Base-by-base conservation (phyloP, 2,888 invertebrate species). In the Halocaridina rubra region DNA sequence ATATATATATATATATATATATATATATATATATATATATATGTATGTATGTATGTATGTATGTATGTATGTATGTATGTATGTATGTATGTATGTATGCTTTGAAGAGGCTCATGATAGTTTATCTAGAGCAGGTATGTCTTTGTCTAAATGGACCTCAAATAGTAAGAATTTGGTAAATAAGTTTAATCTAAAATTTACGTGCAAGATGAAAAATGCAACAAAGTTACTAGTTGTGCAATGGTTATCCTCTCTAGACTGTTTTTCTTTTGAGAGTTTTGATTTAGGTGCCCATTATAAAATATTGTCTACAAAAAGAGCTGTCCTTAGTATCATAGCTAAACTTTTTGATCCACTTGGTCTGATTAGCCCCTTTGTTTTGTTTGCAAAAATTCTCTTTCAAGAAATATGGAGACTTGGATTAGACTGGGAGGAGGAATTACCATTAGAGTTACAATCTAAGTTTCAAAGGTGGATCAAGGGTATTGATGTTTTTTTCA, bases 291-390 rank as follows among this genome's bases (percentile, higher is more conserved):
- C n/a, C n/a, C n/a, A 64, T 7, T 71, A 10, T 46, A 8, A 46
- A 46, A 46, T 46, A 10, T 8, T 46, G 46, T 46, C 13, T 10
- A 46, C 46, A 46, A 46, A 46, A 46, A 46, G 46, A 46, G 46
- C 46, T 10, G 46, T 46, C 8, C 46, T 46, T 46, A 46, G 46
- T 46, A 8, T 46, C 46, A 46, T 46, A 46, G 13, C 46, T 13
- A 46, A n/a, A n/a, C n/a, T n/a, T n/a, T n/a, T n/a, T n/a, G n/a
- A n/a, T n/a, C n/a, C n/a, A n/a, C n/a, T n/a, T n/a, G n/a, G n/a
- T n/a, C n/a, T n/a, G n/a, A n/a, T n/a, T n/a, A n/a, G n/a, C n/a
- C 75, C 29, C 67, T 69, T 13, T 71, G 86, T 16, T 88, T 67
- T 74, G 86, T 84, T 30, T 86, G 86, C 53, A n/a, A 53, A 3